Percentiles rank a stretch among this genome's conserved stretches.
Evolutionary conservation across 2,113 vertebrate species (phyloP).

Genomic region (Labrus mixtus): DNA sequence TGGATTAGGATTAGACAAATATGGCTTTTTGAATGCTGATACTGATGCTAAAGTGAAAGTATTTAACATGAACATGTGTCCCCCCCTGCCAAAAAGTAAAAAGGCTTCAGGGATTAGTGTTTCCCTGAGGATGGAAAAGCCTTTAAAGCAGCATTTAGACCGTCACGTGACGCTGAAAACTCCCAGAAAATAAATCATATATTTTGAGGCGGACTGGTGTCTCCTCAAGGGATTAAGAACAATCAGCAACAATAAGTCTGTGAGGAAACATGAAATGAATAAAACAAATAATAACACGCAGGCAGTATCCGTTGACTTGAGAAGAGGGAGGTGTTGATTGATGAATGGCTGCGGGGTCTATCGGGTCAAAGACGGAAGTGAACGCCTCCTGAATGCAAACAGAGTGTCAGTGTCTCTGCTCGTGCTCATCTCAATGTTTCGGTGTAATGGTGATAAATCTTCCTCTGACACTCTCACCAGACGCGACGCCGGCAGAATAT

Average conservation of each 20-base stretch:
- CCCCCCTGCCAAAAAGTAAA: background rate
- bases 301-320: background rate
- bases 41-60: conserved; percentile 11
- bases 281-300: background rate
- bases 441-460: conserved; percentile 56
- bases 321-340: background rate
- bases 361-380: background rate
- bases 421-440: conserved; percentile 33
- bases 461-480: conserved; percentile 19
- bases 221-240: accelerated
- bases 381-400: conserved; percentile 42
- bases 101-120: conserved; percentile 12
- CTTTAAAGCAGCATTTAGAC: conserved; percentile 22
- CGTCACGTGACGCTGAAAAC: background rate
- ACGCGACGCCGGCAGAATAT: conserved; percentile 42
- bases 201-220: background rate
- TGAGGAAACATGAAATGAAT: accelerated
- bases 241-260: background rate
- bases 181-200: background rate
- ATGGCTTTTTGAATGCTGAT: background rate
- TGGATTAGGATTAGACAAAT: conserved; percentile 35
- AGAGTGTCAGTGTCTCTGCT: background rate
- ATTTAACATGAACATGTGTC: conserved; percentile 9
- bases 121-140: conserved; percentile 19
- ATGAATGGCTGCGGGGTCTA: conserved; percentile 3